Evolutionary conservation across 2,888 invertebrate genomes (phyloP).

Genomic region (Plagiodera versicolora): DNA sequence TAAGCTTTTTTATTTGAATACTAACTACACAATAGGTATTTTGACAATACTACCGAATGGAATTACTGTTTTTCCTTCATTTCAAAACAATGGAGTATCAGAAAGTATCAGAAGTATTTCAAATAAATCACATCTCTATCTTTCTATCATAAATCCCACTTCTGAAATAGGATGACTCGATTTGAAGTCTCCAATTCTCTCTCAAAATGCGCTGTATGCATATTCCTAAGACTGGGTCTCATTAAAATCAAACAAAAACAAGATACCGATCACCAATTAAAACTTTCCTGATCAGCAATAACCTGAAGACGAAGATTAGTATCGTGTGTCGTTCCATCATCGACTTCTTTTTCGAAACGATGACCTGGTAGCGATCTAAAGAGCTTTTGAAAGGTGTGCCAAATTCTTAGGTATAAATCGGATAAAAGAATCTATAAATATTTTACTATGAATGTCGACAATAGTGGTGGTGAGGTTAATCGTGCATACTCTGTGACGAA

Average conservation of each 20-base stretch:
- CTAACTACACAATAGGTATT: no score
- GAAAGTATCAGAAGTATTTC: no score
- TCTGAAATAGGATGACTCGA: no score
- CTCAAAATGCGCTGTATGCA: no score
- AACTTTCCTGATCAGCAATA: not conserved
- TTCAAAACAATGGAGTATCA: no score
- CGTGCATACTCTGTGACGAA: not conserved
- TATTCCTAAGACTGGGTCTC: not conserved
- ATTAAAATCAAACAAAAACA: not conserved
- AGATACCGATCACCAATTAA: not conserved
- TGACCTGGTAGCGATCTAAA: not conserved
- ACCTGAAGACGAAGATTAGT: not conserved
- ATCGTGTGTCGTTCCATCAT: not conserved
- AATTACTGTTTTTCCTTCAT: no score
- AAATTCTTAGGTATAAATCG: constrained; percentile 21
- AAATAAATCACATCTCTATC: no score
- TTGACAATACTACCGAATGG: no score
- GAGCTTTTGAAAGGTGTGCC: constrained; percentile 24
- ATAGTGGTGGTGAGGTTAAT: not conserved
- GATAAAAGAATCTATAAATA: constrained; percentile 37
- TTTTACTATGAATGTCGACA: constrained; percentile 21
- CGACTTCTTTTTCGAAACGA: not conserved
- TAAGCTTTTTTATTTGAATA: no score
- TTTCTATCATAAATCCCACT: no score
- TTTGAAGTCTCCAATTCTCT: no score